phyloP scores from a whole-genome alignment of 2,797 vertebrate species.

The Danio tinwini region DNA sequence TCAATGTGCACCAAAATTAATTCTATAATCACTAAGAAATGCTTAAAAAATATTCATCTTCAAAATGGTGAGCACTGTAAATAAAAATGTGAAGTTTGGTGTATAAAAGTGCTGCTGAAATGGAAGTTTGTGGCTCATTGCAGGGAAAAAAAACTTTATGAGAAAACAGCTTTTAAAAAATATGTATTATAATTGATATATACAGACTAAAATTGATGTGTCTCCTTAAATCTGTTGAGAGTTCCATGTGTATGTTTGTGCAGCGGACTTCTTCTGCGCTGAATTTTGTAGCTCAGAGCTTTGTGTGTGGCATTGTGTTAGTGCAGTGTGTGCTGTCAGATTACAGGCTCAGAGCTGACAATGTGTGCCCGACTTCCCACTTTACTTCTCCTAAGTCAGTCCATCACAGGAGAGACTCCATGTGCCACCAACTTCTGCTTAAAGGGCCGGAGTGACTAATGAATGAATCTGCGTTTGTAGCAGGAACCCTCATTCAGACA shows the following conservation, averaged over 20 bases:
- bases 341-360: slow-evolving; percentile 24
- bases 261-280: not conserved
- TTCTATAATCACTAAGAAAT: too few species aligned
- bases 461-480: slow-evolving; percentile 36
- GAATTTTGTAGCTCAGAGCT: slow-evolving; percentile 11
- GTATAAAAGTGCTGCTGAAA: too few species aligned
- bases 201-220: too few species aligned
- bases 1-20: too few species aligned
- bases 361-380: slow-evolving; percentile 30
- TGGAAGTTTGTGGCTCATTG: too few species aligned
- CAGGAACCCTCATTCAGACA: slow-evolving; percentile 23
- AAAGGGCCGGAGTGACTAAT: slow-evolving; percentile 16
- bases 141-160: too few species aligned
- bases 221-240: not conserved
- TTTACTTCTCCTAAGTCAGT: slow-evolving; percentile 39
- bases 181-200: too few species aligned
- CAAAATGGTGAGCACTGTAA: too few species aligned
- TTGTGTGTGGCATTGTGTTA: slow-evolving; percentile 28
- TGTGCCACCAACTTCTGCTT: slow-evolving; percentile 19
- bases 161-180: too few species aligned
- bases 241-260: not conserved
- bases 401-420: slow-evolving; percentile 34
- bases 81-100: too few species aligned
- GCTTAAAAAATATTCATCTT: too few species aligned
- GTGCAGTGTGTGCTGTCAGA: slow-evolving; percentile 35